These are phyloP conservation scores for Enteromius radiatus DNA, from an alignment of 2,797 vertebrate genomes.

Conservation along the genomic window DNA sequence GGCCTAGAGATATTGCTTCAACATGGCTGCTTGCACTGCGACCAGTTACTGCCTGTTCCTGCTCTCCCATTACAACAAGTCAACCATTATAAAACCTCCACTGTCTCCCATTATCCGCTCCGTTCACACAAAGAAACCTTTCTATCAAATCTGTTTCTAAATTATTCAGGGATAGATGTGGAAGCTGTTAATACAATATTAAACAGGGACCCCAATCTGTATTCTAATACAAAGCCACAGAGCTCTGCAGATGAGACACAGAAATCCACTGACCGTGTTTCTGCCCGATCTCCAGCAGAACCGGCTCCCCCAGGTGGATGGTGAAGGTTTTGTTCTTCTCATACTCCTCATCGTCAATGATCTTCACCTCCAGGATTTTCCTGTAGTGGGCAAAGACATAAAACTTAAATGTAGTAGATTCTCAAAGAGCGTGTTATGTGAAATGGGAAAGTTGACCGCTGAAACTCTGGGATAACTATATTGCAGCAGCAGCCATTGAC, in stretches of 20 bases:
- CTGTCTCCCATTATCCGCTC: neutral
- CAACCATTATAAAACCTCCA: conserved; percentile 12
- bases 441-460: neutral
- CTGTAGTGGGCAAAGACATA: conserved; percentile 64
- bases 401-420: neutral
- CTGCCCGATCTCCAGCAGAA: conserved; percentile 83
- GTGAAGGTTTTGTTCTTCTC: conserved; percentile 89
- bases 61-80: conserved; percentile 17
- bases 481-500: neutral
- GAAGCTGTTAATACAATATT: conserved; percentile 28
- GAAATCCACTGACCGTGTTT: conserved; percentile 76
- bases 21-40: conserved; percentile 19
- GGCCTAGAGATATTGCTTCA: conserved; percentile 32
- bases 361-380: conserved; percentile 85
- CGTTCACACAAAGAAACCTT: conserved; percentile 15
- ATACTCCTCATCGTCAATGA: conserved; percentile 88
- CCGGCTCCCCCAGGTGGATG: conserved; percentile 81
- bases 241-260: neutral
- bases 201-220: conserved; percentile 5
- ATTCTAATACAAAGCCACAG: neutral
- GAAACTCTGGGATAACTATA: neutral
- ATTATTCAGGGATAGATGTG: conserved; percentile 27
- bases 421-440: neutral
- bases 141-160: conserved; percentile 18
- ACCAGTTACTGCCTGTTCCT: conserved; percentile 28